Conservation (phyloP, 2,888 invertebrate genomes). For the Melinaea marsaeus region DNA sequence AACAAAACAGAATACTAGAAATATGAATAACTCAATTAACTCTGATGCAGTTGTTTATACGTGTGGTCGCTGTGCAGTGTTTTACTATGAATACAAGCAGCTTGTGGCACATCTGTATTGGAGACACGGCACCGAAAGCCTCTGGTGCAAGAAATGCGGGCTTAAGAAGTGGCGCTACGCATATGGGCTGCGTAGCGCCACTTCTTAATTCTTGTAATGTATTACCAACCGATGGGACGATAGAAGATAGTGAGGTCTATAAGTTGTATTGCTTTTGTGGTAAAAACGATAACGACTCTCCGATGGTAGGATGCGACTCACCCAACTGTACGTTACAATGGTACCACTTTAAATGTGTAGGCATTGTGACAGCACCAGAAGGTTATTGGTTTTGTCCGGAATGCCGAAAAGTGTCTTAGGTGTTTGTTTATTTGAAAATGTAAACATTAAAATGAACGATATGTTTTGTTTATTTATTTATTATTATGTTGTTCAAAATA, state of each 20-base stretch:
- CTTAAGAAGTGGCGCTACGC: constrained; percentile 54
- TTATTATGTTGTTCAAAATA: too few relatives aligned
- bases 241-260: constrained; percentile 36
- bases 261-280: constrained; percentile 53
- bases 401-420: constrained; percentile 33
- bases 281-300: constrained; percentile 41
- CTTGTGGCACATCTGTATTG: constrained; percentile 60
- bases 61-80: constrained; percentile 51
- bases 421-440: background rate
- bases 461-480: background rate
- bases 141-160: constrained; percentile 46
- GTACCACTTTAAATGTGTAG: constrained; percentile 61
- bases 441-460: too few relatives aligned
- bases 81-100: constrained; percentile 50
- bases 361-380: constrained; percentile 47
- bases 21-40: constrained; percentile 37
- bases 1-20: constrained; percentile 36
- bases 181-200: too few relatives aligned
- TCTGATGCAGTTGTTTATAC: constrained; percentile 34
- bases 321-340: constrained; percentile 48
- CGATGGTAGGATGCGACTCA: constrained; percentile 62
- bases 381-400: constrained; percentile 59
- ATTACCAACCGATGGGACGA: constrained; percentile 47
- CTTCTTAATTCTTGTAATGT: constrained; percentile 55
- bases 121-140: constrained; percentile 61